These are phyloP conservation scores for Argyrosomus regius DNA, from an alignment of 2,797 vertebrate genomes.

Conservation along the genomic window DNA sequence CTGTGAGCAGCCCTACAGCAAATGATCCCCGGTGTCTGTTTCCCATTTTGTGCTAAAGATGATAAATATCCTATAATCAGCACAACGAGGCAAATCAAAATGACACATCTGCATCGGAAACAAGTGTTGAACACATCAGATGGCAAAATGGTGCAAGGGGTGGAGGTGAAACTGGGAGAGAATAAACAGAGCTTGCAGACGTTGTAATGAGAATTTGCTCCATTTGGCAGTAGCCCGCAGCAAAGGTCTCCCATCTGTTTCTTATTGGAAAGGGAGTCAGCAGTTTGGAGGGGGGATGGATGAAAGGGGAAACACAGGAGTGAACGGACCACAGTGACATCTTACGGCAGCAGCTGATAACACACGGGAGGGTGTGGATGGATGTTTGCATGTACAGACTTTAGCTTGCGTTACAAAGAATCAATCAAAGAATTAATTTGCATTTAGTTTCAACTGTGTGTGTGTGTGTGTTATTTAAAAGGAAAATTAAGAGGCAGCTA, in stretches of 20 bases:
- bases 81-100: conserved; percentile 66
- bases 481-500: neutral
- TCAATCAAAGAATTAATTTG: neutral
- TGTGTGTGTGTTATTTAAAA: neutral
- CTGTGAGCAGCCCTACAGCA: conserved; percentile 24
- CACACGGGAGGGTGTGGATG: conserved; percentile 12
- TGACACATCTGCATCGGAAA: conserved; percentile 63
- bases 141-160: conserved; percentile 57
- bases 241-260: conserved; percentile 82
- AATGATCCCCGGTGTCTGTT: conserved; percentile 51
- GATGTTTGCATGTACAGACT: neutral
- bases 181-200: conserved; percentile 81
- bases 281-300: conserved; percentile 55
- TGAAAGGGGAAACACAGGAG: conserved; percentile 16
- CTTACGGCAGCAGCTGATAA: conserved; percentile 60
- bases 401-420: neutral
- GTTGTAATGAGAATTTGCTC: conserved; percentile 81
- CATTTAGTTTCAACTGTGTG: neutral
- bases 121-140: conserved; percentile 65
- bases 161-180: conserved; percentile 66
- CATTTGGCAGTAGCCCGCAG: conserved; percentile 81
- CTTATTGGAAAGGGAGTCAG: conserved; percentile 72
- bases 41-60: conserved; percentile 62
- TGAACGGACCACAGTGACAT: conserved; percentile 72
- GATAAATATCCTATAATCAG: conserved; percentile 73